Conservation (phyloP, 1,140 invertebrate species). For the Brachionus plicatilis region DNA sequence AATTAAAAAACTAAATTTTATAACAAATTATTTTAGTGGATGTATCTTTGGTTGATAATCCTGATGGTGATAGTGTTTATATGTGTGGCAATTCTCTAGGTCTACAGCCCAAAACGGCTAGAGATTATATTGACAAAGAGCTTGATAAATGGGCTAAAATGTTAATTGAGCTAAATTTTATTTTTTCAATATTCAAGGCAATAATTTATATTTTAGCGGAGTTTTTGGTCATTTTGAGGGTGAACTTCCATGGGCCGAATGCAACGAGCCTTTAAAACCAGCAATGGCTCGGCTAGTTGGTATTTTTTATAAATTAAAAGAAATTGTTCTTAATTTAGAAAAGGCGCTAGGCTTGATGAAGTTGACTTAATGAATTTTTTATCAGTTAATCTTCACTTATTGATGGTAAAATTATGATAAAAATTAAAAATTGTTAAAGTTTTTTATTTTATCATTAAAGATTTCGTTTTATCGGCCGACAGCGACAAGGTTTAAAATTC, state of each 20-base stretch:
- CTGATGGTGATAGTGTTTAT: constrained; percentile 57
- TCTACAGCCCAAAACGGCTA: constrained; percentile 56
- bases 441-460: constrained; percentile 45
- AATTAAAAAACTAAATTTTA: not conserved
- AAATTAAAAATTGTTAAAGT: not conserved
- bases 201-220: constrained; percentile 50
- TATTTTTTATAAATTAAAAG: constrained; percentile 38
- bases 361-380: constrained; percentile 61
- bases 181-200: constrained; percentile 45
- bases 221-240: constrained; percentile 57
- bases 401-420: constrained; percentile 49
- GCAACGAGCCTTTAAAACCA: constrained; percentile 48
- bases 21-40: constrained; percentile 1
- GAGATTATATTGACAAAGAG: constrained; percentile 51
- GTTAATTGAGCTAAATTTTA: not conserved
- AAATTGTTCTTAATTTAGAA: not conserved
- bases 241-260: constrained; percentile 57
- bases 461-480: constrained; percentile 62
- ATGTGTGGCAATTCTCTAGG: constrained; percentile 62
- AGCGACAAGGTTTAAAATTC: constrained; percentile 58
- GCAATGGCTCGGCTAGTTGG: constrained; percentile 57
- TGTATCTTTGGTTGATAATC: not conserved
- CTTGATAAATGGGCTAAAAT: constrained; percentile 58
- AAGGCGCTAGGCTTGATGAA: constrained; percentile 56
- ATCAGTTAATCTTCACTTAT: constrained; percentile 60